Conservation (phyloP, 2,797 vertebrate genomes). For the Sebastes flavidus region DNA sequence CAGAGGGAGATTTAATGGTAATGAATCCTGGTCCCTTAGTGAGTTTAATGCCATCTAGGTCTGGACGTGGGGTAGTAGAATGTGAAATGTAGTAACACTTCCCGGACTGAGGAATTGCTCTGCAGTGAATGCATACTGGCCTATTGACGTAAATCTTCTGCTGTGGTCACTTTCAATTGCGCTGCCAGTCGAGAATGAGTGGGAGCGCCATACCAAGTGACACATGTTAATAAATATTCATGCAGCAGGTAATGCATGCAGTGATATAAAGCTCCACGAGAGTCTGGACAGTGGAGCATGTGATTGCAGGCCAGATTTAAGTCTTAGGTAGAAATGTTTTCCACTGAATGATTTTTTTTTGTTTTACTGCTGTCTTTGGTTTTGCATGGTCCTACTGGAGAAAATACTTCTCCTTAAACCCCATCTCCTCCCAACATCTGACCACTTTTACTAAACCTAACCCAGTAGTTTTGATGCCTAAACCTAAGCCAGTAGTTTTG, state of each 20-base stretch:
- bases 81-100: slow-evolving; percentile 74
- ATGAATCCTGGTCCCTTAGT: slow-evolving; percentile 69
- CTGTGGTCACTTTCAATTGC: slow-evolving; percentile 66
- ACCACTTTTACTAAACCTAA: neutral
- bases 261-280: slow-evolving; percentile 30
- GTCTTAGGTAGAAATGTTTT: neutral
- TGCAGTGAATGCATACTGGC: slow-evolving; percentile 55
- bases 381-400: neutral
- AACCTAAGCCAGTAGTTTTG: too few species aligned
- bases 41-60: slow-evolving; percentile 68
- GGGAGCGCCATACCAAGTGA: slow-evolving; percentile 42
- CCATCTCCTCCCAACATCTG: neutral
- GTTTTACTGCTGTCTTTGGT: neutral
- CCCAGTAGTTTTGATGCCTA: neutral
- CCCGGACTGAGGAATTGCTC: slow-evolving; percentile 62
- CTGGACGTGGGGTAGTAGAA: slow-evolving; percentile 61
- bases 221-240: slow-evolving; percentile 72
- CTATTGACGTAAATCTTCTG: slow-evolving; percentile 65
- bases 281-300: slow-evolving; percentile 29
- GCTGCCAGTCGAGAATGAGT: slow-evolving; percentile 52
- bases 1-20: slow-evolving; percentile 75
- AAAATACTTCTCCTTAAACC: neutral
- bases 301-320: slow-evolving; percentile 30
- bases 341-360: neutral
- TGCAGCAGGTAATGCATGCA: slow-evolving; percentile 44